Base-by-base conservation (phyloP, 2,113 vertebrate species). In the Myrmecobius fasciatus region DNA sequence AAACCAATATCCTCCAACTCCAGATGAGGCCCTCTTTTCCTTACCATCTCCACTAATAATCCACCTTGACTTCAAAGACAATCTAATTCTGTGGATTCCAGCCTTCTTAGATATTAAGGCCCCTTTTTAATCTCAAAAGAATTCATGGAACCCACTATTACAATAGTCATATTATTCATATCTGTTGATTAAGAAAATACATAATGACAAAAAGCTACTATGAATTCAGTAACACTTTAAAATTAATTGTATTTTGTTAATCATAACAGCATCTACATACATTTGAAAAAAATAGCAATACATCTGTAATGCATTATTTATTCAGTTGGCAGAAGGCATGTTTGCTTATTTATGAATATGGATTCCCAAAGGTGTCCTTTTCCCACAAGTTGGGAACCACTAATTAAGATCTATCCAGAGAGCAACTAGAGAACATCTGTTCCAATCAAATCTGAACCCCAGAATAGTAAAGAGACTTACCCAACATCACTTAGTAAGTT, bases 211-310 rank as follows among this genome's bases (percentile, higher is more conserved):
- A 83, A 83, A 83, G n/a, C 67, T 83, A 83, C 67, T 83, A 43
- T 43, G n/a, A 83, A 43, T 83, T 75, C 67, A 83, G n/a, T 43
- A 83, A 83, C 67, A 83, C n/a, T 83, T 83, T 83, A 43, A 83
- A 83, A 83, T 83, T 83, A 83, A 83, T 83, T 83, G 36, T 83
- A 83, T 83, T 83, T 83, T 83, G 67, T 83, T 83, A 83, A 83
- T 83, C 67, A 83, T 83, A 83, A 43, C 36, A 83, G n/a, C 67
- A 43, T 83, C 67, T 83, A 83, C 67, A 83, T 83, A 43, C 67
- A 83, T 83, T 75, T 83, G 67, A 43, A 83, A 67, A 75, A 83
- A 83, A 83, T 43, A 83, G 67, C n/a, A 24, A 83, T 24, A 83
- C 67, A 83, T 83, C 67, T 24, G 36, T 83, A 83, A 83, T 43